Evolutionary conservation across 2,888 invertebrate genomes (phyloP), one percentile per base, ranked within the genome.

Genomic region (Oithona nana): DNA sequence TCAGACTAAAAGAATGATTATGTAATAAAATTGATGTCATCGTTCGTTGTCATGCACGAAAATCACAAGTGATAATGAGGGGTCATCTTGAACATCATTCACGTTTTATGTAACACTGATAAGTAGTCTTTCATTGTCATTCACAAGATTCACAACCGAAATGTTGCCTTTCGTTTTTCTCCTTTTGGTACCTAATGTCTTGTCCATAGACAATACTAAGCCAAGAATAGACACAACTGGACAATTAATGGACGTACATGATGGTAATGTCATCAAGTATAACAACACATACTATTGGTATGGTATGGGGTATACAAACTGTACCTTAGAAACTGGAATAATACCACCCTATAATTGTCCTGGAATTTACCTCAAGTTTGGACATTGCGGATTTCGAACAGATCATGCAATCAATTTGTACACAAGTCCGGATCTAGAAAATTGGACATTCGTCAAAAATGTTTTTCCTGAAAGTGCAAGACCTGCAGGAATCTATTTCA

Each of bases 221-320:
- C 52, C 52, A n/a, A 6, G 52, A 20, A 52, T 6, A 52, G 52
- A 52, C 24, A 24, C n/a, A 6, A 24, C 6, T 20, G 52, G 52
- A 6, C 20, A 52, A 20, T 24, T 52, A n/a, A 52, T 52, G 52
- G 52, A 52, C n/a, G 52, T 52, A 11, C 52, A 52, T n/a, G 52
- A 52, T 52, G 52, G 52, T 11, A 52, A 52, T n/a, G 52, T 52
- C 24, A 24, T 20, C 20, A 6, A 8, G n/a, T 8, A 11, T n/a
- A n/a, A n/a, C 52, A n/a, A n/a, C 52, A 6, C n/a, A 6, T 52
- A 20, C 52, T 20, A 52, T n/a, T 52, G 52, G 52, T 52, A 52
- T 24, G 52, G 52, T 11, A 52, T 52, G 52, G 52, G 52, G 11
- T 52, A 52, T 20, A n/a, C 20, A 6, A 20, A 52, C 24, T 52